A percentile compares a stretch with the other conserved stretches of the same genome.
Conservation (phyloP, 1,140 invertebrate genomes). For the Alviniconcha marisindica region DNA sequence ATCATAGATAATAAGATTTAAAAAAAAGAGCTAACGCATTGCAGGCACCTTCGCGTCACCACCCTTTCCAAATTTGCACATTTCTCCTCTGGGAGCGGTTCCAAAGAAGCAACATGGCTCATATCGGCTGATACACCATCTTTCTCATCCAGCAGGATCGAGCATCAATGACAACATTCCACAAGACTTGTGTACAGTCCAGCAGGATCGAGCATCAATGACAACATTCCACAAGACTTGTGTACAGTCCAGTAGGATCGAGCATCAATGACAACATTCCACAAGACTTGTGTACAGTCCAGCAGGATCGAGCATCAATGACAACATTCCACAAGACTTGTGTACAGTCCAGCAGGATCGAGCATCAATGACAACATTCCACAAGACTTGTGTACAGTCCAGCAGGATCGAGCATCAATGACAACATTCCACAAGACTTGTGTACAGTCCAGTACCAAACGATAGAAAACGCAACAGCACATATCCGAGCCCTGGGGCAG, state of each 20-base stretch:
- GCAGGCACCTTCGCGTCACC: background rate
- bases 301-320: conserved; percentile 42
- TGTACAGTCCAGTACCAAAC: conserved; percentile 38
- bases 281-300: conserved; percentile 29
- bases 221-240: conserved; percentile 19
- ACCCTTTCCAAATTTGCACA: background rate
- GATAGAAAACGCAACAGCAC: conserved; percentile 35
- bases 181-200: conserved; percentile 9
- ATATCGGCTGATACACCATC: conserved; percentile 48
- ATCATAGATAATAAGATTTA: background rate
- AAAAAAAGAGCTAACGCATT: background rate
- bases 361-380: conserved; percentile 47
- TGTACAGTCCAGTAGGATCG: conserved; percentile 30
- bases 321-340: conserved; percentile 19
- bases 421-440: conserved; percentile 18
- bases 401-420: too few relatives aligned
- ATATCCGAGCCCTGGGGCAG: conserved; percentile 26
- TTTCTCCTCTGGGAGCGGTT: background rate
- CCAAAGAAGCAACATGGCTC: conserved; percentile 16
- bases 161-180: conserved; percentile 47
- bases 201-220: conserved; percentile 43
- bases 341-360: conserved; percentile 31
- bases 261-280: conserved; percentile 47
- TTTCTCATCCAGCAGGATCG: conserved; percentile 37
- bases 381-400: background rate